phyloP scores from a whole-genome alignment of 2,797 vertebrate species.

The Geranospiza caerulescens region DNA sequence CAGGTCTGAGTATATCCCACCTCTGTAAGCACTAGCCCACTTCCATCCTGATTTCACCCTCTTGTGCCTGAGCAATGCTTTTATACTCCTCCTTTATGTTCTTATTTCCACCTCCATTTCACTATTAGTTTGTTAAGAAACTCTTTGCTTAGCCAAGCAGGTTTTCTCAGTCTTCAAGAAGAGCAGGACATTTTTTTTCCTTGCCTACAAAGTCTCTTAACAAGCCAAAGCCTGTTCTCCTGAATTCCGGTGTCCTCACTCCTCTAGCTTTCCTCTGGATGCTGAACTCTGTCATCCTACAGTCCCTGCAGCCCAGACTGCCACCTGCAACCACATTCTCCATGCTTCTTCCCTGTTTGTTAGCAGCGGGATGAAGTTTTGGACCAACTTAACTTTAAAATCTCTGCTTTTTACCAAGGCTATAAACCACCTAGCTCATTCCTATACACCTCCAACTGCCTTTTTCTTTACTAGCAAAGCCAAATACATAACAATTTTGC shows the following conservation, averaged over 20 bases:
- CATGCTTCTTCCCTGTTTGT: not conserved
- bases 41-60: not conserved
- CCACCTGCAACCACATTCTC: not conserved
- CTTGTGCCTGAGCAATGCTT: not conserved
- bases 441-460: not conserved
- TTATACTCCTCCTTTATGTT: not conserved
- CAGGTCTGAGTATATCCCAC: not conserved
- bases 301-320: not conserved
- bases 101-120: not conserved
- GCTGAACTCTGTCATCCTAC: not conserved
- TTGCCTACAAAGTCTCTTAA: not conserved
- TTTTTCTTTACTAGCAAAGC: not conserved
- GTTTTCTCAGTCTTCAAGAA: not conserved
- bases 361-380: not conserved
- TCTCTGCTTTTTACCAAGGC: not conserved
- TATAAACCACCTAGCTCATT: not conserved
- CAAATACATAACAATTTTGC: not conserved
- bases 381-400: not conserved
- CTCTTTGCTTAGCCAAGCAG: not conserved
- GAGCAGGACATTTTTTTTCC: not conserved
- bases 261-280: not conserved
- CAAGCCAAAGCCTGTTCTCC: not conserved
- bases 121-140: not conserved
- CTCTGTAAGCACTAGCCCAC: not conserved
- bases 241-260: not conserved